These are phyloP conservation scores for Sminthurides bifidus DNA, from an alignment of 1,140 invertebrate species.

Conservation along the genomic window DNA sequence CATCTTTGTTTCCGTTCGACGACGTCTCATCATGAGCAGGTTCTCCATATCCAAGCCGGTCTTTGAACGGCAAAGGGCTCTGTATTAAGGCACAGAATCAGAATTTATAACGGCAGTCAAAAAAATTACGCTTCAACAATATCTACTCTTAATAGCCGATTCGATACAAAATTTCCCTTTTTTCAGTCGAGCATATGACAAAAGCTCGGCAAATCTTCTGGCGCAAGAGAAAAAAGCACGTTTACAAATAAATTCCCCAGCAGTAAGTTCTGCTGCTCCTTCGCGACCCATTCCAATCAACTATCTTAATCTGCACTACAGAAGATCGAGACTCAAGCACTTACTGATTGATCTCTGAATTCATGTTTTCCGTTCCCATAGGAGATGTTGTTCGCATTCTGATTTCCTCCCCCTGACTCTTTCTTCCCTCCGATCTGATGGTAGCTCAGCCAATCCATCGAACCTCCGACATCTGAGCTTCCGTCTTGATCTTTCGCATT, in stretches of 20 bases:
- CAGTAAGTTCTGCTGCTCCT: too few relatives aligned
- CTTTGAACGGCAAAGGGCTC: slow-evolving; percentile 51
- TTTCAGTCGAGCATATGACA: too few relatives aligned
- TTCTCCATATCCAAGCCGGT: slow-evolving; percentile 38
- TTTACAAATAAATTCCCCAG: slow-evolving; percentile 2
- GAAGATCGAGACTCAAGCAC: slow-evolving; percentile 10
- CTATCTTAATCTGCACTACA: too few relatives aligned
- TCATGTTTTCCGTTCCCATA: slow-evolving; percentile 31
- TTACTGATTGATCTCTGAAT: slow-evolving; percentile 32
- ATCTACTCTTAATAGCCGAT: neutral
- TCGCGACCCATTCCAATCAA: too few relatives aligned
- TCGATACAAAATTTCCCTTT: neutral
- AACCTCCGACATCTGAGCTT: slow-evolving; percentile 5
- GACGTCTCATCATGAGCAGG: slow-evolving; percentile 76
- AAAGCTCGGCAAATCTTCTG: too few relatives aligned
- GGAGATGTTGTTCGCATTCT: slow-evolving; percentile 28
- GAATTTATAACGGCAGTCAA: slow-evolving; percentile 14
- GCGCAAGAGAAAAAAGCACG: neutral
- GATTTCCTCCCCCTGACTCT: slow-evolving; percentile 5
- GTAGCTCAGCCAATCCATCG: slow-evolving; percentile 30
- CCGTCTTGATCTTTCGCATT: slow-evolving; percentile 9
- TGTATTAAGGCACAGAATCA: too few relatives aligned
- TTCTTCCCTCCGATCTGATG: slow-evolving; percentile 30
- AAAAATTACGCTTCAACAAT: slow-evolving; percentile 11
- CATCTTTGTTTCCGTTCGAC: slow-evolving; percentile 77